phyloP scores from a whole-genome alignment of 2,888 invertebrate genomes.

The Chloroclysta siterata region DNA sequence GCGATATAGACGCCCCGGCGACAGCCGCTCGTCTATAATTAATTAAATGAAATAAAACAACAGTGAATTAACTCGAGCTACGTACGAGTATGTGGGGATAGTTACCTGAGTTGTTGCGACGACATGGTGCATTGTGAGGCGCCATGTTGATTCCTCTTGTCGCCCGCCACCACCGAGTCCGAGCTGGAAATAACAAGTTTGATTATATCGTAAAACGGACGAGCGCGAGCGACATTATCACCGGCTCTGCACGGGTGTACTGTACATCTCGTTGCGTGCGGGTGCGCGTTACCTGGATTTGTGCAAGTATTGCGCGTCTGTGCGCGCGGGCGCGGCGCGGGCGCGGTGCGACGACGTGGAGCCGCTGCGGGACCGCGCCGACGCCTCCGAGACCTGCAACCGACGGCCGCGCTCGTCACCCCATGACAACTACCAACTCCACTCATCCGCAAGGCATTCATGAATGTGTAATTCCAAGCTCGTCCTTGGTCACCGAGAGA shows the following conservation, averaged over 20 bases:
- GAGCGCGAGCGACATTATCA: no score
- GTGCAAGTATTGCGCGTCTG: constrained; percentile 57
- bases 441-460: no score
- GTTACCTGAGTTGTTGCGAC: constrained; percentile 20
- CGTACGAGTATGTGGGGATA: no score
- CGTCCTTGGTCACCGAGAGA: no score
- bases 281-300: constrained; percentile 59
- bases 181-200: constrained; percentile 53
- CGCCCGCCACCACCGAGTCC: constrained; percentile 66
- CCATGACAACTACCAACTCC: not conserved
- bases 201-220: no score
- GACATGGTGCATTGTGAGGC: constrained; percentile 33
- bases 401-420: not conserved
- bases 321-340: constrained; percentile 46
- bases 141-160: constrained; percentile 47
- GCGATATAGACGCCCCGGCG: no score
- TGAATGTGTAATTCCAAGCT: no score
- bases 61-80: no score
- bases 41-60: no score
- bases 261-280: no score
- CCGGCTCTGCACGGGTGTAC: not conserved
- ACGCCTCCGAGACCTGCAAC: constrained; percentile 28
- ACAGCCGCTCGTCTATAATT: no score
- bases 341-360: constrained; percentile 49
- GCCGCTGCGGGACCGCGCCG: constrained; percentile 58